A percentile compares a stretch with the other conserved stretches of the same genome.
phyloP scores from a whole-genome alignment of 2,113 vertebrate species.

The Mesoclemmys tuberculata region DNA sequence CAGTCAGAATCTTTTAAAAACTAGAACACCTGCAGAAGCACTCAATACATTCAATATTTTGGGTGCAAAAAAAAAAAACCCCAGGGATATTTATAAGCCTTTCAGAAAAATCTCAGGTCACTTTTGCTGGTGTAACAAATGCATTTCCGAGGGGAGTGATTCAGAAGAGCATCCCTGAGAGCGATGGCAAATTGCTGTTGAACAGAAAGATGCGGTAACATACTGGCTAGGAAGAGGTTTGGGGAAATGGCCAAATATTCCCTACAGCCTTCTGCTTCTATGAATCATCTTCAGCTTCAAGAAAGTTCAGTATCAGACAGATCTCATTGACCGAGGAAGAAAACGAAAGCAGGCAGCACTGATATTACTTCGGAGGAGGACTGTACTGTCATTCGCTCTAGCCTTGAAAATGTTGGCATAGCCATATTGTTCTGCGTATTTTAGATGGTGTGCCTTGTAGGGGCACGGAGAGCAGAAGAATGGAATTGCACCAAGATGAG shows the following conservation, averaged over 20 bases:
- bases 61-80: neutral
- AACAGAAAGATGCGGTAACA: neutral
- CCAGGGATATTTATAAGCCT: neutral
- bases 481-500: neutral
- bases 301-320: fast-evolving
- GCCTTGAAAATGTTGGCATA: neutral
- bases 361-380: neutral
- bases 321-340: neutral
- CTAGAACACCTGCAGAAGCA: fast-evolving
- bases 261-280: neutral
- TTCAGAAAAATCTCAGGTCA: fast-evolving
- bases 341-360: neutral
- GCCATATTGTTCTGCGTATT: neutral
- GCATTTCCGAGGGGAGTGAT: fast-evolving
- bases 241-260: neutral
- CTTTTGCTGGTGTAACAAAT: fast-evolving
- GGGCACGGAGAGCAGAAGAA: neutral
- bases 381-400: neutral
- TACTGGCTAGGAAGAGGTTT: fast-evolving
- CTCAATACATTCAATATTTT: neutral
- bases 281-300: fast-evolving
- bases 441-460: neutral
- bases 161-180: neutral
- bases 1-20: neutral
- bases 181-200: neutral